These are phyloP conservation scores for Lemur catta DNA, from an alignment of 2,797 vertebrate genomes.

Conservation along the genomic window DNA sequence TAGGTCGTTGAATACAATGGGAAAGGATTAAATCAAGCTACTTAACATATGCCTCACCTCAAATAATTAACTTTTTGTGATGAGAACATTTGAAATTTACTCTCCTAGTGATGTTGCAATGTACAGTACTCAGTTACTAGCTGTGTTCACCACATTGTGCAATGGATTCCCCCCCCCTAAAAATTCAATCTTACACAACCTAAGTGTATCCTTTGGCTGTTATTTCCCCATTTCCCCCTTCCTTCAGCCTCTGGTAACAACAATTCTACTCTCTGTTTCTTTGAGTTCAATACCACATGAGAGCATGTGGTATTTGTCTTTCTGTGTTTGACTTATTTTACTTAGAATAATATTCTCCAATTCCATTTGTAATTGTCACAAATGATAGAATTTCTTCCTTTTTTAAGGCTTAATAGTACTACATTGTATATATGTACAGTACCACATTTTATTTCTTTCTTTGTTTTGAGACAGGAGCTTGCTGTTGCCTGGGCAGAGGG, in stretches of 20 bases:
- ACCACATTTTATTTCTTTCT: background rate
- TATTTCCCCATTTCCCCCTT: background rate
- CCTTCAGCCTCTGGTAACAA: background rate
- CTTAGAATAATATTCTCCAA: background rate
- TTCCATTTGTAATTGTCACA: background rate
- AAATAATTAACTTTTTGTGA: background rate
- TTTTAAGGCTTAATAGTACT: background rate
- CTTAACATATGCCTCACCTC: background rate
- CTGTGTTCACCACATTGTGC: background rate
- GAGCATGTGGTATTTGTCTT: background rate
- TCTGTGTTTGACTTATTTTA: background rate
- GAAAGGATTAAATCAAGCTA: background rate
- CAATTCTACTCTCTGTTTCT: background rate
- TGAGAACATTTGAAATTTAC: background rate
- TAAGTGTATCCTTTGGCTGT: background rate
- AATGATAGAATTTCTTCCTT: background rate
- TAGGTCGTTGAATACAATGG: background rate
- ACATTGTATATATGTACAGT: background rate
- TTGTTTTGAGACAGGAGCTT: no score
- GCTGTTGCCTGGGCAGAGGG: no score
- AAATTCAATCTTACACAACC: background rate
- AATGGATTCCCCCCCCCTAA: no score
- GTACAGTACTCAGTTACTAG: background rate
- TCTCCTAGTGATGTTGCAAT: background rate
- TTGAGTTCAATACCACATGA: background rate